phyloP scores from a whole-genome alignment of 2,888 invertebrate species.

The Meghimatium bilineatum region DNA sequence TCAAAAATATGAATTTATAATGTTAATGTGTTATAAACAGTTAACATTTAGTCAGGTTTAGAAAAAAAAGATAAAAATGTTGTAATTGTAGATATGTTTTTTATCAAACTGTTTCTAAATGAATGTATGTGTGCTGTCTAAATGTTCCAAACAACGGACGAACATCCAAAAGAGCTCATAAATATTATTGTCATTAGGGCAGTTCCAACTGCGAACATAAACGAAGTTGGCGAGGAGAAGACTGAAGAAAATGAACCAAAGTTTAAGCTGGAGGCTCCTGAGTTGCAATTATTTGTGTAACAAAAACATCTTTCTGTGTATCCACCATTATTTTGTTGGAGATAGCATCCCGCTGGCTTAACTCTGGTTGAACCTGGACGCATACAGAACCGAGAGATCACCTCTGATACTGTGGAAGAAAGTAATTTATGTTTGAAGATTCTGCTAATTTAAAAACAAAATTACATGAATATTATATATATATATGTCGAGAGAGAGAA shows the following conservation, averaged over 20 bases:
- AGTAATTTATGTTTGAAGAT: too few species aligned
- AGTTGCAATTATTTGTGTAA: constrained; percentile 34
- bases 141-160: background rate
- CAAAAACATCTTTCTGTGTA: constrained; percentile 35
- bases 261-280: background rate
- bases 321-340: constrained; percentile 33
- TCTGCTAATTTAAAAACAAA: too few species aligned
- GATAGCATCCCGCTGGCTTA: constrained; percentile 33
- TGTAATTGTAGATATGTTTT: too few species aligned
- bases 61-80: too few species aligned
- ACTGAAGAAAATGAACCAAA: background rate
- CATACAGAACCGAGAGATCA: constrained; percentile 31
- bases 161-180: background rate
- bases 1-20: background rate
- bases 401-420: constrained; percentile 14
- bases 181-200: background rate
- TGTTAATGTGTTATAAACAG: background rate
- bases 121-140: background rate
- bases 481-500: too few species aligned
- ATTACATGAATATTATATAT: too few species aligned
- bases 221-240: background rate
- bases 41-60: background rate
- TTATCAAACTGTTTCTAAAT: too few species aligned
- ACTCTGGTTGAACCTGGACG: background rate
- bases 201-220: background rate